These are phyloP conservation scores for Elephas maximus DNA, from an alignment of 2,113 vertebrate species.

Conservation along the genomic window DNA sequence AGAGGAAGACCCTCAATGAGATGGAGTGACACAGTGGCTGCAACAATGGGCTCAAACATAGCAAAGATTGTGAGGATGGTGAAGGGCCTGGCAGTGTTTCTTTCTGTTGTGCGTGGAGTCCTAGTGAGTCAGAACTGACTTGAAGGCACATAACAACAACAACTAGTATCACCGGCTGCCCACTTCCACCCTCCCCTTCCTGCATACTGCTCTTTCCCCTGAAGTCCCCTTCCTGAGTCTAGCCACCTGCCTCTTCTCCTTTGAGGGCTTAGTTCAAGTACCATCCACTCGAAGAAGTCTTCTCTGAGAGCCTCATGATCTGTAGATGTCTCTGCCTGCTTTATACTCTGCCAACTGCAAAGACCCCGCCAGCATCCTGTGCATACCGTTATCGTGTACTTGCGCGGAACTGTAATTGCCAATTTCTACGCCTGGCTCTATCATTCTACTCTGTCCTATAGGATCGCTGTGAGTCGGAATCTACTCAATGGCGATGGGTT, in stretches of 20 bases:
- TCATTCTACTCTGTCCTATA: no score
- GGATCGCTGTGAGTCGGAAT: no score
- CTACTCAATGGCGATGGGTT: no score
- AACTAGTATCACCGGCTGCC: not conserved
- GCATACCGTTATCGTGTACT: not conserved
- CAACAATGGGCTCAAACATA: no score
- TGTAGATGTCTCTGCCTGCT: fast-evolving
- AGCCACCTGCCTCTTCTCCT: not conserved
- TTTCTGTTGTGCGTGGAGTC: no score
- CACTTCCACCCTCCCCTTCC: no score
- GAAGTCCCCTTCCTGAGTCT: not conserved
- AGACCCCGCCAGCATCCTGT: not conserved
- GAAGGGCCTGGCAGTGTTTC: no score
- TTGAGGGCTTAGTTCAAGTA: not conserved
- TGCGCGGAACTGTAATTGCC: not conserved
- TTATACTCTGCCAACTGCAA: not conserved
- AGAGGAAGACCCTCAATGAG: no score
- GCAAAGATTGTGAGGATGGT: no score
- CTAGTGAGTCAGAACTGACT: no score
- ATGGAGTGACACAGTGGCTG: no score
- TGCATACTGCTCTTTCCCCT: not conserved
- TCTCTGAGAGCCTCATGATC: not conserved
- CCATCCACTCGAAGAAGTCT: not conserved
- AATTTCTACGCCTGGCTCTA: not conserved
- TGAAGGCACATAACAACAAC: no score